Conservation (phyloP, 2,797 vertebrate species). For the Eurystomus glaucurus region DNA sequence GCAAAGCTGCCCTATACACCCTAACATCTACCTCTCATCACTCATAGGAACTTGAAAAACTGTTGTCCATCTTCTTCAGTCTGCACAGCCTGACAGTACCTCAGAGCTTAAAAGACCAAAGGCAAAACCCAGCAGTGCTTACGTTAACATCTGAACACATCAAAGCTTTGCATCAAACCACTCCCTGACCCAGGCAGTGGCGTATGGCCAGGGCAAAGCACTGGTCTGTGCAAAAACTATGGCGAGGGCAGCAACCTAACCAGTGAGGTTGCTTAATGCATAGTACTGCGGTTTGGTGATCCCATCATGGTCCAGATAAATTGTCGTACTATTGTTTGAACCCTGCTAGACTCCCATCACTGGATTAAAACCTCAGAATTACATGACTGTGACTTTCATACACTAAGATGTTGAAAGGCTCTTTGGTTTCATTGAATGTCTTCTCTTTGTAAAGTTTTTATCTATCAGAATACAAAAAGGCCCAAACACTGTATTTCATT, state of each 20-base stretch:
- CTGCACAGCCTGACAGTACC: neutral
- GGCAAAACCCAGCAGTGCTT: neutral
- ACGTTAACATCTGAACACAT: neutral
- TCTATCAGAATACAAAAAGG: neutral
- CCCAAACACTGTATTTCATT: neutral
- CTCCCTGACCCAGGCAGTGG: neutral
- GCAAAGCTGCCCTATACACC: neutral
- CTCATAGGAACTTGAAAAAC: neutral
- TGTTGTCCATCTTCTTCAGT: neutral
- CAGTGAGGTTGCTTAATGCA: neutral
- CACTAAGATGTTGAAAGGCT: neutral
- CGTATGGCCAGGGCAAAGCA: neutral
- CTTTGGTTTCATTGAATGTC: neutral
- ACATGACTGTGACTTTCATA: neutral
- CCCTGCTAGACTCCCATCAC: neutral
- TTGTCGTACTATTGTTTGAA: neutral
- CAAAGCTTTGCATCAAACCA: neutral
- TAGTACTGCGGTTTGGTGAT: neutral
- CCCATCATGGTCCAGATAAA: neutral
- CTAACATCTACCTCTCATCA: neutral
- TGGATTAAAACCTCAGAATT: neutral
- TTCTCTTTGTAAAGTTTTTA: neutral
- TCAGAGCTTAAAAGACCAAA: neutral
- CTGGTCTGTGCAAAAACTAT: neutral
- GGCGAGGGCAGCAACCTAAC: neutral